A percentile compares a stretch with the other conserved stretches of the same genome.
Conservation (phyloP, 2,797 vertebrate genomes). For the Eulemur mongoz region DNA sequence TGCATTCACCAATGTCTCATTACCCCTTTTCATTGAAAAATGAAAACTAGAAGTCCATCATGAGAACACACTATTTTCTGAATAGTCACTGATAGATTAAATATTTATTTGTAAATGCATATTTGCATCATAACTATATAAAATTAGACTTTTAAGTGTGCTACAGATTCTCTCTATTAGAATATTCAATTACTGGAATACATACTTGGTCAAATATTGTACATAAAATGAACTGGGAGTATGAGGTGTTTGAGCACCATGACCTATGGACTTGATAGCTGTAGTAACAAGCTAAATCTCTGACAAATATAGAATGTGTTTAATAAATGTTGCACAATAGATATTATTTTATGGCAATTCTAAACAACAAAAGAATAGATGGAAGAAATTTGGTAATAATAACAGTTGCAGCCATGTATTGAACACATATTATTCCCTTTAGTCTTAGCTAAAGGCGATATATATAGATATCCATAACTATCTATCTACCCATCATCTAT, state of each 20-base stretch:
- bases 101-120: background rate
- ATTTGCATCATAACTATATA: background rate
- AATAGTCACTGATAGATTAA: background rate
- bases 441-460: background rate
- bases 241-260: background rate
- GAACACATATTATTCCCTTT: background rate
- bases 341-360: background rate
- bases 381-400: background rate
- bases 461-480: background rate
- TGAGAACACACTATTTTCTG: background rate
- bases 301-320: background rate
- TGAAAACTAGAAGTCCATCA: background rate
- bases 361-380: background rate
- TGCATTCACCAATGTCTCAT: background rate
- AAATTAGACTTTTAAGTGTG: background rate
- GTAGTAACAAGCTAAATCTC: background rate
- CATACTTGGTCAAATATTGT: background rate
- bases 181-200: background rate
- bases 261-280: background rate
- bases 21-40: background rate
- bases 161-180: background rate
- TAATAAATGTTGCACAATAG: background rate
- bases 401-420: background rate
- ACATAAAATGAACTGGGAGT: background rate
- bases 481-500: background rate